Percentiles rank a stretch among this genome's conserved stretches.
These are phyloP conservation scores for Podarcis raffonei DNA, from an alignment of 2,113 vertebrate genomes.

Conservation along the genomic window DNA sequence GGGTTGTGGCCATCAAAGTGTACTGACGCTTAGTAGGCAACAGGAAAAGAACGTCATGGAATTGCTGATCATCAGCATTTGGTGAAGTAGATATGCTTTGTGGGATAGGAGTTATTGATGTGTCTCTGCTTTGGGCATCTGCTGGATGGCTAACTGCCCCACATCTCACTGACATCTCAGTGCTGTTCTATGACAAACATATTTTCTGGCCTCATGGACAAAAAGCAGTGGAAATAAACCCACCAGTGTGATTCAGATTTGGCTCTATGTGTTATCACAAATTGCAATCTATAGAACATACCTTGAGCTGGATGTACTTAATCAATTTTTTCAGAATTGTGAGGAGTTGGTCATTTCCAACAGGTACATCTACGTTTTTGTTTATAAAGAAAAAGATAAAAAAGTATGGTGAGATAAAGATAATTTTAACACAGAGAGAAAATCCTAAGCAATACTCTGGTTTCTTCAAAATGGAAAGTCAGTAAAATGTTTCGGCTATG, in stretches of 20 bases:
- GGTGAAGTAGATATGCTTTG: neutral
- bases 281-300: constrained; percentile 52
- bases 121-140: neutral
- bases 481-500: neutral
- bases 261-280: neutral
- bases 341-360: constrained; percentile 89
- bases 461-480: neutral
- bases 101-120: neutral
- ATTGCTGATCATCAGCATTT: neutral
- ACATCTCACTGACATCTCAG: neutral
- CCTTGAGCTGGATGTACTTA: constrained; percentile 91
- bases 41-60: neutral
- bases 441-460: neutral
- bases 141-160: neutral
- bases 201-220: neutral
- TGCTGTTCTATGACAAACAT: neutral
- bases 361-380: constrained; percentile 80
- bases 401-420: neutral
- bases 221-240: neutral
- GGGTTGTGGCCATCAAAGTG: neutral
- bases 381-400: constrained; percentile 34
- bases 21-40: no score
- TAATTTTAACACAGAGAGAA: neutral
- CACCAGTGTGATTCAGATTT: neutral
- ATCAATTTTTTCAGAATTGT: constrained; percentile 87